phyloP scores from a whole-genome alignment of 1,140 invertebrate genomes.

The Ectropis grisescens region DNA sequence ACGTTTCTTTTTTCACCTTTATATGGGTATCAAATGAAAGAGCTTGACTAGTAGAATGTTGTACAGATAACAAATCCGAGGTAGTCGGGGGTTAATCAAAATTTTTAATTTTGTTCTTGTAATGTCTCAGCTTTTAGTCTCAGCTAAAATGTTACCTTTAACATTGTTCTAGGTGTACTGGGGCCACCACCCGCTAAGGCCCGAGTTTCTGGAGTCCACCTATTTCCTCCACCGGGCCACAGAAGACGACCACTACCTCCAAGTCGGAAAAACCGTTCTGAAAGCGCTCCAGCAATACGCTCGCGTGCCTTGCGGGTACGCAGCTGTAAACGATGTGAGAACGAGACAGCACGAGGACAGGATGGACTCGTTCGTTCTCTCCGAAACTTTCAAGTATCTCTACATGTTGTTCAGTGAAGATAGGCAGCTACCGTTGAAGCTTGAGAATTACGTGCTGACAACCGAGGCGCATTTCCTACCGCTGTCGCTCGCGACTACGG shows the following conservation, averaged over 20 bases:
- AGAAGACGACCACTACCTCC: constrained; percentile 94
- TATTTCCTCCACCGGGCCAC: constrained; percentile 97
- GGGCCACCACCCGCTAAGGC: constrained; percentile 96
- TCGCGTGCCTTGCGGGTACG: constrained; percentile 95
- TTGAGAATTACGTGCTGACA: constrained; percentile 98
- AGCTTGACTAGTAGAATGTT: too few relatives aligned
- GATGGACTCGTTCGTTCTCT: constrained; percentile 98
- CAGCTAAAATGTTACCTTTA: too few relatives aligned
- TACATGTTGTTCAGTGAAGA: constrained; percentile 94
- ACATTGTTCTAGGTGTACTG: constrained; percentile 92
- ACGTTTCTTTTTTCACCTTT: too few relatives aligned
- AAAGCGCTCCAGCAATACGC: constrained; percentile 92
- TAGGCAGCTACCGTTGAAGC: constrained; percentile 87
- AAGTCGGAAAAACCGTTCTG: constrained; percentile 93
- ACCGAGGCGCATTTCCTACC: constrained; percentile 98
- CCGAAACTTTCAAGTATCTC: constrained; percentile 98
- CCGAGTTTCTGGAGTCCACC: constrained; percentile 98
- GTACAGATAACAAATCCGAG: too few relatives aligned
- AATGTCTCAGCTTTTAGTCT: too few relatives aligned
- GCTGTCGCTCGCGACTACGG: constrained; percentile 76
- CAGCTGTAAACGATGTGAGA: constrained; percentile 95
- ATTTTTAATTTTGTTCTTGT: too few relatives aligned
- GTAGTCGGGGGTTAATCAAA: too few relatives aligned
- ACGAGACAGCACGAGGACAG: constrained; percentile 92
- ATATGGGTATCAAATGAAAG: too few relatives aligned